A percentile compares a stretch with the other conserved stretches of the same genome.
These are phyloP conservation scores for Semicossyphus pulcher DNA, from an alignment of 2,113 vertebrate species.

Conservation along the genomic window DNA sequence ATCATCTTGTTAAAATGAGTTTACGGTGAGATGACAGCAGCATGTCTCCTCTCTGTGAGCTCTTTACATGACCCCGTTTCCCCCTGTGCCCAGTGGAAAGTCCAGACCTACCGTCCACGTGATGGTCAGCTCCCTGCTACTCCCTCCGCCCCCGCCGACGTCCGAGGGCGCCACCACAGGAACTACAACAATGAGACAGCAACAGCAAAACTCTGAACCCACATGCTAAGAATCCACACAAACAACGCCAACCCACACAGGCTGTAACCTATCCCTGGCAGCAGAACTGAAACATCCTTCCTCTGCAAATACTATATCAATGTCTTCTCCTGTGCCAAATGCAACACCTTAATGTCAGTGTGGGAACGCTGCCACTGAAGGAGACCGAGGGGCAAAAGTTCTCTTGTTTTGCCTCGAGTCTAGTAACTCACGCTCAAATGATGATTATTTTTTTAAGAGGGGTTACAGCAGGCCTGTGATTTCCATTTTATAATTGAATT, in stretches of 20 bases:
- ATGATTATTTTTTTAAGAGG: slow-evolving; percentile 49
- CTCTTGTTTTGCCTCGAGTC: slow-evolving; percentile 35
- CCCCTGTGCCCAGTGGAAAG: slow-evolving; percentile 27
- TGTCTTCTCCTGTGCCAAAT: slow-evolving; percentile 73
- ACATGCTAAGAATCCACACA: slow-evolving; percentile 61
- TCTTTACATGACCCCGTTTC: slow-evolving; percentile 17
- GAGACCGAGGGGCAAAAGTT: slow-evolving; percentile 29
- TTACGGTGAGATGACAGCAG: neutral
- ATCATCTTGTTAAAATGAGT: neutral
- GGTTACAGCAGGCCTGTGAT: slow-evolving; percentile 63
- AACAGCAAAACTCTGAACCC: slow-evolving; percentile 61
- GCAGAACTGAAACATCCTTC: slow-evolving; percentile 72
- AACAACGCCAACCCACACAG: slow-evolving; percentile 71
- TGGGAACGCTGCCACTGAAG: slow-evolving; percentile 42
- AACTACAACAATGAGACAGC: slow-evolving; percentile 84
- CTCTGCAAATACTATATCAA: slow-evolving; percentile 70
- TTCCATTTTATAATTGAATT: slow-evolving; percentile 74
- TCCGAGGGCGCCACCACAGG: slow-evolving; percentile 96
- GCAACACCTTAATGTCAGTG: slow-evolving; percentile 69
- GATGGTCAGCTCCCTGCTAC: slow-evolving; percentile 93
- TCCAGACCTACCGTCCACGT: slow-evolving; percentile 92
- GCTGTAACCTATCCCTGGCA: slow-evolving; percentile 59
- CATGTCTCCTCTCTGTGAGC: neutral
- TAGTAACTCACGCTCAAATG: slow-evolving; percentile 31
- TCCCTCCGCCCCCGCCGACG: slow-evolving; percentile 92